Evolutionary conservation across 2,797 vertebrate genomes (phyloP).

Genomic region (Parambassis ranga): DNA sequence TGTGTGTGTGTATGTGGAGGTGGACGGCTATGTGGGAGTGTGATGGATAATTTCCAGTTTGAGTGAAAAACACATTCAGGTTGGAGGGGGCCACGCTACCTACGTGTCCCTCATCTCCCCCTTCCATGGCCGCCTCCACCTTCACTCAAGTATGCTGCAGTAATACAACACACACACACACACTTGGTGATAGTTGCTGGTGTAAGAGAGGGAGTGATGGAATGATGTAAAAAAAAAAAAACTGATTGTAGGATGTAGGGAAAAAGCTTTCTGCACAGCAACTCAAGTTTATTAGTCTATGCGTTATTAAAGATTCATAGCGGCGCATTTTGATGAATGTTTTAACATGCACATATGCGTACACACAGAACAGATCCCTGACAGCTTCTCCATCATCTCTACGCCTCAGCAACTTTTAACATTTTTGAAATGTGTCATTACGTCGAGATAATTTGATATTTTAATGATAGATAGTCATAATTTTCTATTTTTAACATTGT

Average conservation of each 20-base stretch:
- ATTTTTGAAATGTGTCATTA: slow-evolving; percentile 21
- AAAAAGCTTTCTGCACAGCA: not conserved
- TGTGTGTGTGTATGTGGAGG: slow-evolving; percentile 18
- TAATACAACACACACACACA: slow-evolving; percentile 3
- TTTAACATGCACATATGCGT: not conserved
- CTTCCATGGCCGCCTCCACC: not conserved
- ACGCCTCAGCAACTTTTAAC: slow-evolving; percentile 2
- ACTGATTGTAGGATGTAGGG: slow-evolving; percentile 8
- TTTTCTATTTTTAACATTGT: too few species aligned
- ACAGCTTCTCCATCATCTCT: slow-evolving; percentile 32
- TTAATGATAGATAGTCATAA: slow-evolving; percentile 32
- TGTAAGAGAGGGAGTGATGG: not conserved
- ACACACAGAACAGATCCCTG: not conserved
- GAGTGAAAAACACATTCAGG: slow-evolving; percentile 40
- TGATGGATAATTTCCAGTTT: slow-evolving; percentile 59
- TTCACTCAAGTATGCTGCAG: slow-evolving; percentile 4
- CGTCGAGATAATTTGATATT: slow-evolving; percentile 12
- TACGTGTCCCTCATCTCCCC: not conserved
- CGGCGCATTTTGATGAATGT: not conserved
- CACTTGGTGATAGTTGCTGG: not conserved
- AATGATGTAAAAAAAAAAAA: not conserved
- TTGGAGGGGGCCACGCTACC: slow-evolving; percentile 6
- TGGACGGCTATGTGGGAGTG: slow-evolving; percentile 35
- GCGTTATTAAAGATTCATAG: slow-evolving; percentile 39
- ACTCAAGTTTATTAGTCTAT: slow-evolving; percentile 1